Evolutionary conservation across 2,888 invertebrate species (phyloP), one percentile per base, ranked within the genome.

Genomic region (Chrysolina oricalcia): DNA sequence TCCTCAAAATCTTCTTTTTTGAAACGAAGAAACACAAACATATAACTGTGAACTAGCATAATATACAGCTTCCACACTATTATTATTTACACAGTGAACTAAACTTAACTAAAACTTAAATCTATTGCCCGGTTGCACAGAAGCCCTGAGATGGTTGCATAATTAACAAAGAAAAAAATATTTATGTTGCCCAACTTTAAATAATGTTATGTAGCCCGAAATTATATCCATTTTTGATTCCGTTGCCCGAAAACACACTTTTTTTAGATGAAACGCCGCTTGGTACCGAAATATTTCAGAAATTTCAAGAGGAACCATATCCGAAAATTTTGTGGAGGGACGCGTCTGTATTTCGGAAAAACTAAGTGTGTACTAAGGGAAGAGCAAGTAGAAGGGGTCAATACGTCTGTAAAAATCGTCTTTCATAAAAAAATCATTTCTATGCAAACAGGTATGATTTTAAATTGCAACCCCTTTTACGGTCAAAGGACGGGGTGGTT

Each of bases 121-220:
- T 76, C 75, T 77, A 79, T 73, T 80, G 87, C 87, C 87, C 87
- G 87, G 87, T 88, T 87, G 86, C 88, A 88, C 87, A 82, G 75
- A 80, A 85, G 87, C 88, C 88, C 88, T 88, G 88, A 88, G 88
- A 82, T 86, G 84, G 85, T 88, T 88, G 81, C 86, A 84, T 85
- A 70, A 72, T 80, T 35, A 66, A 48, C 72, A 70, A 53, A 70
- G 46, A 27, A 27, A 43, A 35, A 59, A 59, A 15, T 50, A 73
- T 15, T 73, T 73, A 74, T 68, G 75, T 80, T 75, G 79, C 79
- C 79, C 80, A 72, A 76, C 50, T 63, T 46, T 65, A 62, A 56
- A 64, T 71, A 74, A 70, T 71, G 65, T 64, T 62, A 62, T 40
- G 62, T 70, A 73, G 78, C 78, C 80, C 80, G 69, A 76, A 72